Percentiles rank a stretch among this genome's conserved stretches.
These are phyloP conservation scores for Holcopasites calliopsidis DNA, from an alignment of 1,140 invertebrate genomes.

Conservation along the genomic window DNA sequence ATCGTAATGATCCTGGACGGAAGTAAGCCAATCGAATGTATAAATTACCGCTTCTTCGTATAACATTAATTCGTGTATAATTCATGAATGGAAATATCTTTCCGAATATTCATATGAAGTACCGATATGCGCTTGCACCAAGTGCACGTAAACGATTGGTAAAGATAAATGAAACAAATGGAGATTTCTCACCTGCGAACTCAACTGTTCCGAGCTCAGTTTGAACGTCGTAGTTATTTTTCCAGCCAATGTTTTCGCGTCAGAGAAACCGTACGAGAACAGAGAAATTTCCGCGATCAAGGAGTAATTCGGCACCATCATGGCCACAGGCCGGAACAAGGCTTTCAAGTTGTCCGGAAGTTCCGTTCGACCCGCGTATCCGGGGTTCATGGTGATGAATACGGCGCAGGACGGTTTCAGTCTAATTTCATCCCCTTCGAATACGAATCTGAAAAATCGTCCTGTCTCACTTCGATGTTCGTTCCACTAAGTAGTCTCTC, in stretches of 20 bases:
- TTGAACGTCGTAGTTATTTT: constrained; percentile 88
- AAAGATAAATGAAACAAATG: no score
- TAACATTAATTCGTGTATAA: no score
- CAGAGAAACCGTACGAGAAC: constrained; percentile 86
- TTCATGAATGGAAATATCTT: no score
- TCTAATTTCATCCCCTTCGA: constrained; percentile 83
- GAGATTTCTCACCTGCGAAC: constrained; percentile 77
- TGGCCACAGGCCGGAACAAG: constrained; percentile 86
- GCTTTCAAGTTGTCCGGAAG: constrained; percentile 88
- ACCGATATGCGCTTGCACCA: no score
- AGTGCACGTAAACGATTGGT: no score
- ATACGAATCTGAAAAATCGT: constrained; percentile 79
- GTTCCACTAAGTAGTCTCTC: no score
- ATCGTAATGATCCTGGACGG: constrained; percentile 79
- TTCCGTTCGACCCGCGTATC: constrained; percentile 87
- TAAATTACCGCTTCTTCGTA: background rate
- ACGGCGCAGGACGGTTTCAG: constrained; percentile 84
- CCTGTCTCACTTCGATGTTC: background rate
- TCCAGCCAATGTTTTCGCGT: constrained; percentile 83
- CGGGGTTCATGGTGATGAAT: constrained; percentile 89
- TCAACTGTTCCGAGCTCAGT: constrained; percentile 86
- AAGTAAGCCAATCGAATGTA: background rate
- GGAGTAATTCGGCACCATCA: constrained; percentile 89
- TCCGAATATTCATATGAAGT: no score
- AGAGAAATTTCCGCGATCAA: constrained; percentile 87